A percentile compares a stretch with the other conserved stretches of the same genome.
phyloP scores from a whole-genome alignment of 2,797 vertebrate genomes.

The Oophaga sylvatica region DNA sequence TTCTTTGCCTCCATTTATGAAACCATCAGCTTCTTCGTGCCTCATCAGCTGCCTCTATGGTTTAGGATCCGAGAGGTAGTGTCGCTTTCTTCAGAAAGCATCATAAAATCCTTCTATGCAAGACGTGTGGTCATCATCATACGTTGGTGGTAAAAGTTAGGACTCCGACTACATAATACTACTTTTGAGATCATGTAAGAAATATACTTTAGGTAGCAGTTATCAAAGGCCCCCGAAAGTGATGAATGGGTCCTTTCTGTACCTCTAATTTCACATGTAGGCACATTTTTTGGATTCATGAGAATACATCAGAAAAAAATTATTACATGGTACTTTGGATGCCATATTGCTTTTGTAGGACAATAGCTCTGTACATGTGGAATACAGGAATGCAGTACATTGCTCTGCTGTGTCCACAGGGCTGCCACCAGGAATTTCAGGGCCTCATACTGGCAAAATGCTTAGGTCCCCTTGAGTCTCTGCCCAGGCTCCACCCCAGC shows the following conservation, averaged over 20 bases:
- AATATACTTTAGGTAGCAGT: neutral
- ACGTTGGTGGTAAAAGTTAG: neutral
- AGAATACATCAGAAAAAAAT: neutral
- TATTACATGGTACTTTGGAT: neutral
- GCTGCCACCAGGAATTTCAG: too few species aligned
- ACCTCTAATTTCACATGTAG: neutral
- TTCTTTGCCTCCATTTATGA: neutral
- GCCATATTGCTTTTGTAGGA: neutral
- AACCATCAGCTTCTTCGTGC: neutral
- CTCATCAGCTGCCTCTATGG: neutral
- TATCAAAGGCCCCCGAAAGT: neutral
- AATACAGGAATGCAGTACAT: neutral
- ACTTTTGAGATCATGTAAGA: neutral
- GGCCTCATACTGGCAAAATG: too few species aligned
- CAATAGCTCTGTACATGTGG: neutral
- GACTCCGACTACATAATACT: neutral
- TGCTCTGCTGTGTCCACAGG: neutral
- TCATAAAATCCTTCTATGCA: neutral
- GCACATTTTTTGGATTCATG: neutral
- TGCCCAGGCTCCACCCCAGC: too few species aligned
- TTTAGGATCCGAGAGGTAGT: neutral
- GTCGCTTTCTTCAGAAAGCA: neutral
- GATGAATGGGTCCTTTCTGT: neutral
- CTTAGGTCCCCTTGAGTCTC: too few species aligned
- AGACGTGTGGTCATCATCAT: too few species aligned